phyloP scores from a whole-genome alignment of 2,797 vertebrate species.

The Trachurus trachurus region DNA sequence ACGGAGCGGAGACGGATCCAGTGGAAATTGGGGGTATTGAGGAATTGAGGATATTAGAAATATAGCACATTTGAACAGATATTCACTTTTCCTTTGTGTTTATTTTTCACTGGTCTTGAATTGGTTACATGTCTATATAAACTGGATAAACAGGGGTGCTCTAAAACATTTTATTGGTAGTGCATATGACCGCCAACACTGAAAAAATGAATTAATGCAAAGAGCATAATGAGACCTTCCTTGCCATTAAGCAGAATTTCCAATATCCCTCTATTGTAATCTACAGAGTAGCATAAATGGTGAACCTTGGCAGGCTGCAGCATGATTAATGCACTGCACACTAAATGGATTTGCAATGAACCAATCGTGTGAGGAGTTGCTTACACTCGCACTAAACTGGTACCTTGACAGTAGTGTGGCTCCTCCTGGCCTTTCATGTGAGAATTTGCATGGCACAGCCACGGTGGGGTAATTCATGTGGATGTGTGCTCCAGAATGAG shows the following conservation, averaged over 20 bases:
- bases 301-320: slow-evolving; percentile 69
- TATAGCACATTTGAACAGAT: too few species aligned
- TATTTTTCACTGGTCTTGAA: too few species aligned
- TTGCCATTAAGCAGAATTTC: slow-evolving; percentile 71
- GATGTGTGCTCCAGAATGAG: slow-evolving; percentile 35
- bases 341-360: slow-evolving; percentile 87
- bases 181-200: slow-evolving; percentile 27
- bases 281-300: slow-evolving; percentile 71
- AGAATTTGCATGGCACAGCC: slow-evolving; percentile 67
- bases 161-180: too few species aligned
- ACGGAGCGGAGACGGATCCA: too few species aligned
- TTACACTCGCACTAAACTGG: slow-evolving; percentile 79
- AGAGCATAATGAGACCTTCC: slow-evolving; percentile 61
- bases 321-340: slow-evolving; percentile 81
- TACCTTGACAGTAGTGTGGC: slow-evolving; percentile 42
- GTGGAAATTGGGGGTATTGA: too few species aligned
- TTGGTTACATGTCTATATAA: too few species aligned
- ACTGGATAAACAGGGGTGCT: too few species aligned
- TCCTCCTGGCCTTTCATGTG: slow-evolving; percentile 54
- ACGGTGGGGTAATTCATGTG: slow-evolving; percentile 41
- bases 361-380: slow-evolving; percentile 81
- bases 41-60: too few species aligned
- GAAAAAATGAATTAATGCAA: slow-evolving; percentile 54
- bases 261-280: slow-evolving; percentile 62
- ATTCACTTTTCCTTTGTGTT: too few species aligned